A percentile compares a stretch with the other conserved stretches of the same genome.
Conservation (phyloP, 64 coral and sea anemone species). For the Dendrophyllia cribrosa region DNA sequence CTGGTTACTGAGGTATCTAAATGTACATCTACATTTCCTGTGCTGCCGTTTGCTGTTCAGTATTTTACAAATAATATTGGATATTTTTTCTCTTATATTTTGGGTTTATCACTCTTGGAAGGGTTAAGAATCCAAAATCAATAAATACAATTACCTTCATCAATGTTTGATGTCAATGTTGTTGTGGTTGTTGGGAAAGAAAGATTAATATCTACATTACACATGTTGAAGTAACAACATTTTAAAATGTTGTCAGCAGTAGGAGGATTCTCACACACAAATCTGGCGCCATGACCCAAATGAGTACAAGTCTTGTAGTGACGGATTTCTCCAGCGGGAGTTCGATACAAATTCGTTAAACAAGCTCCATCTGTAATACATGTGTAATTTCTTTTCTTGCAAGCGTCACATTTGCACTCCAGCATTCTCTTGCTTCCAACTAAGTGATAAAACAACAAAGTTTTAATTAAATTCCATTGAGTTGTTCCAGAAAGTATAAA, state of each 20-base stretch:
- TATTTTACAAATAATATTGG: no score
- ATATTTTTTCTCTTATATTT: no score
- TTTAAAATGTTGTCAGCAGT: neutral
- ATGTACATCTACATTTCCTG: no score
- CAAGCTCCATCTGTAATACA: constrained; percentile 47
- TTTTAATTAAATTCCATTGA: no score
- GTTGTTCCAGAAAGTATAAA: no score
- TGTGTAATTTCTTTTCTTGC: neutral
- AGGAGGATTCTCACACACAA: neutral
- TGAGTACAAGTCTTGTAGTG: neutral
- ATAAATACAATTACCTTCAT: neutral
- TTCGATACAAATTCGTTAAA: neutral
- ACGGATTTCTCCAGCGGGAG: neutral
- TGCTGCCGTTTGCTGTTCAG: no score
- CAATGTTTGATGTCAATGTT: neutral
- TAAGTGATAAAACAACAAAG: neutral
- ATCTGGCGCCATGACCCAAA: neutral
- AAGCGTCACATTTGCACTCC: constrained; percentile 5
- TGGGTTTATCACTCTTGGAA: no score
- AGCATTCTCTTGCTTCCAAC: neutral
- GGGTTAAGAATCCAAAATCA: no score
- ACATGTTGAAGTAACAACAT: constrained; percentile 82
- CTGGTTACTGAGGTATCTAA: no score
- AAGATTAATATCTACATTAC: constrained; percentile 46
- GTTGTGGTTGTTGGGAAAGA: constrained; percentile 12